Conservation (phyloP, 2,888 invertebrate genomes). For the Chrysina gloriosa region DNA sequence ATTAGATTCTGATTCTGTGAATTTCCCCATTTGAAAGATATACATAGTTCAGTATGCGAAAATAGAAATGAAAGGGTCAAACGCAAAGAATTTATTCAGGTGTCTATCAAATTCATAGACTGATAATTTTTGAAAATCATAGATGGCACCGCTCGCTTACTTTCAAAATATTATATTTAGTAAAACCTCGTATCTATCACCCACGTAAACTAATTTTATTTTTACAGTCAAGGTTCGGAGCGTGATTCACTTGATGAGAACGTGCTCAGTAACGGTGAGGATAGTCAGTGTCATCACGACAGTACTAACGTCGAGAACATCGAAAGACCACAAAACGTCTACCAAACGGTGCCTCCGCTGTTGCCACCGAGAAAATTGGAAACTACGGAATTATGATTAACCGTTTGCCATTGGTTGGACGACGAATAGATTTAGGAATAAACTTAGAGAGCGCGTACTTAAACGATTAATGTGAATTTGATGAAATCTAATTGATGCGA, state of each 20-base stretch:
- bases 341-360: constrained; percentile 71
- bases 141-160: no score
- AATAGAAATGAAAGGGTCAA: no score
- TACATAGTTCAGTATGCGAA: no score
- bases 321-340: constrained; percentile 75
- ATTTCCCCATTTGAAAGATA: no score
- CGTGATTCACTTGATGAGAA: constrained; percentile 91
- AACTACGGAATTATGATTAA: constrained; percentile 78
- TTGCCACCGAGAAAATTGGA: constrained; percentile 73
- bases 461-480: not conserved
- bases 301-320: constrained; percentile 64
- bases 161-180: no score
- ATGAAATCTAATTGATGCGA: not conserved
- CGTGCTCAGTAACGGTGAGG: constrained; percentile 71
- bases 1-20: no score
- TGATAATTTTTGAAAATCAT: no score
- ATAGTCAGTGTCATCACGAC: constrained; percentile 61
- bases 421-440: constrained; percentile 21
- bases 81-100: no score
- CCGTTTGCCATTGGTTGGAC: constrained; percentile 49
- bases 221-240: constrained; percentile 73
- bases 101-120: no score
- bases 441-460: not conserved
- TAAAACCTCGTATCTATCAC: no score
- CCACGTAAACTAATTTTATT: no score